These are phyloP conservation scores for Xestia c-nigrum DNA, from an alignment of 2,888 invertebrate species.

Conservation along the genomic window DNA sequence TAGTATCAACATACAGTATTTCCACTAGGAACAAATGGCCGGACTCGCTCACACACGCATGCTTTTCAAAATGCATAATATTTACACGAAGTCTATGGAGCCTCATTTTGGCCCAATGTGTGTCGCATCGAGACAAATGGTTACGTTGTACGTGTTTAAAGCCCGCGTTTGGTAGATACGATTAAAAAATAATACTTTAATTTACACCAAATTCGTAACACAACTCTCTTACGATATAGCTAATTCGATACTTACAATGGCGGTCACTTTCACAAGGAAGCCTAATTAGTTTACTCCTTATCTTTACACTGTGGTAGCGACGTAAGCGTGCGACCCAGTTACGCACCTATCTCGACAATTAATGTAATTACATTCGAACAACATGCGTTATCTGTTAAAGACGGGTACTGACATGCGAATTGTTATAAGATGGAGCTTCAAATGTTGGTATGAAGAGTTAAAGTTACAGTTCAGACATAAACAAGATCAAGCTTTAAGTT, in stretches of 20 bases:
- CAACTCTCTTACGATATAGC: background rate
- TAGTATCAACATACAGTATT: background rate
- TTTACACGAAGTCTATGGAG: background rate
- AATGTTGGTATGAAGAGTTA: background rate
- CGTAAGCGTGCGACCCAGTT: constrained; percentile 42
- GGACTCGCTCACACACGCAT: background rate
- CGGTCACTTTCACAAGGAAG: background rate
- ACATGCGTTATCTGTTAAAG: constrained; percentile 48
- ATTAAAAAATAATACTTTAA: background rate
- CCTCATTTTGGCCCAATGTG: background rate
- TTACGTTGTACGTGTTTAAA: background rate
- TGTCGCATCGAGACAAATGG: background rate
- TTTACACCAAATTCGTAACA: background rate
- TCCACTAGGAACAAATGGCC: background rate
- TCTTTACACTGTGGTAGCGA: background rate
- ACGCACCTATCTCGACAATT: constrained; percentile 48
- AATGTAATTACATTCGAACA: constrained; percentile 47
- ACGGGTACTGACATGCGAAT: constrained; percentile 1
- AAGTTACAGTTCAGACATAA: background rate
- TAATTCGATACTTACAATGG: background rate
- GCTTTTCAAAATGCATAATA: background rate
- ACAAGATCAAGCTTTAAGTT: background rate
- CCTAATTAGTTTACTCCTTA: background rate
- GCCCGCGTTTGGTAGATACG: background rate
- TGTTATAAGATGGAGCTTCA: background rate